Percentiles rank a stretch among this genome's conserved stretches.
phyloP scores from a whole-genome alignment of 1,140 invertebrate species.

The Hesperophylax magnus region DNA sequence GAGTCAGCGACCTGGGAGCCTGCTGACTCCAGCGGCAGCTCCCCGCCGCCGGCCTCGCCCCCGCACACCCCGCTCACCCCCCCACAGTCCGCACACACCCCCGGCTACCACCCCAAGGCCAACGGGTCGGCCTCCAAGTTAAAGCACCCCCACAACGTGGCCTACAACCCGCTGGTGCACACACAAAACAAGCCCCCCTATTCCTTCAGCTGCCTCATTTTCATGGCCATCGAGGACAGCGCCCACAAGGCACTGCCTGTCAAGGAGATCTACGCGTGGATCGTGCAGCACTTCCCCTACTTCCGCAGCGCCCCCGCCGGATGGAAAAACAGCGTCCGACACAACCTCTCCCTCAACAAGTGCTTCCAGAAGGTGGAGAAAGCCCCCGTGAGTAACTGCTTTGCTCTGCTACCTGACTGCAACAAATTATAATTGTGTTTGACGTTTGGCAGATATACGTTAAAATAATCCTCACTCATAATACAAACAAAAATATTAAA shows the following conservation, averaged over 20 bases:
- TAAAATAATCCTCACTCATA: too few species aligned
- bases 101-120: constrained; percentile 22
- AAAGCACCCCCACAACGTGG: constrained; percentile 81
- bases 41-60: constrained; percentile 63
- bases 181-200: constrained; percentile 93
- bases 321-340: constrained; percentile 98
- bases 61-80: constrained; percentile 51
- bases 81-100: neutral
- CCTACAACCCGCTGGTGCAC: constrained; percentile 84
- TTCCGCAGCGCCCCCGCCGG: constrained; percentile 96
- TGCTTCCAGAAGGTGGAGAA: constrained; percentile 98
- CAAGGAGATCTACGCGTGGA: constrained; percentile 99
- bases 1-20: constrained; percentile 64
- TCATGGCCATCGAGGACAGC: constrained; percentile 97
- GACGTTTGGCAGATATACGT: too few species aligned
- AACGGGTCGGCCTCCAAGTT: constrained; percentile 64
- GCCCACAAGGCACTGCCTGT: constrained; percentile 91
- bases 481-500: too few species aligned
- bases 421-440: too few species aligned
- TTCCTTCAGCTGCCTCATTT: constrained; percentile 95
- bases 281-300: constrained; percentile 96
- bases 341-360: constrained; percentile 96
- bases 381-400: constrained; percentile 71
- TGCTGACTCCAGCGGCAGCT: constrained; percentile 65
- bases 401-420: too few species aligned